These are phyloP conservation scores for Synanthedon tipuliformis DNA, from an alignment of 2,888 invertebrate genomes.

Conservation along the genomic window DNA sequence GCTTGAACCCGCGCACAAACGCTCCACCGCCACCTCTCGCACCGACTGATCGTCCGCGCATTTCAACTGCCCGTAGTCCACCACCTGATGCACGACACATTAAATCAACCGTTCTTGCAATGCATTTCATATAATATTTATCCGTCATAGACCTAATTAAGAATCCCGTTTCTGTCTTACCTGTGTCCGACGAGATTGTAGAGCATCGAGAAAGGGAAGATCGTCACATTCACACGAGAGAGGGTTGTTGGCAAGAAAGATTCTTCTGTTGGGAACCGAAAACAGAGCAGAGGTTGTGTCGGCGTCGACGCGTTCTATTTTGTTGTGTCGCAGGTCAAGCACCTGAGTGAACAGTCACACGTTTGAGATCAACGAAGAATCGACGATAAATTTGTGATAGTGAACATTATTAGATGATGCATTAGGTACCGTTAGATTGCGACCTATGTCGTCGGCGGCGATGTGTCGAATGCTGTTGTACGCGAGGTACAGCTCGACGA, in stretches of 20 bases:
- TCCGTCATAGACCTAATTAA: no score
- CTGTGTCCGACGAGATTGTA: neutral
- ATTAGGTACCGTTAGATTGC: neutral
- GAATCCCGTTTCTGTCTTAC: neutral
- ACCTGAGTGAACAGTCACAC: neutral
- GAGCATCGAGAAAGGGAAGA: neutral
- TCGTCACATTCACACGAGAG: slow-evolving; percentile 14
- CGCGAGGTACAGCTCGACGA: neutral
- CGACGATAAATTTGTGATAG: no score
- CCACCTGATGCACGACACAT: neutral
- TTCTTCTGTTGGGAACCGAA: neutral
- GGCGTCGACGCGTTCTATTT: neutral
- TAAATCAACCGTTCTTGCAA: neutral
- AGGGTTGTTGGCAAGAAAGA: slow-evolving; percentile 15
- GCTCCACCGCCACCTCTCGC: slow-evolving; percentile 4
- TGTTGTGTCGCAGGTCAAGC: neutral
- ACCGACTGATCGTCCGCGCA: slow-evolving; percentile 12
- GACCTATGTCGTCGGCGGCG: neutral
- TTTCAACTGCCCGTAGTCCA: slow-evolving; percentile 4
- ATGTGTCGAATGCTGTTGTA: neutral
- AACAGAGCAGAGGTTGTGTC: neutral
- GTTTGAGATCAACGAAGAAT: neutral
- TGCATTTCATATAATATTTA: no score
- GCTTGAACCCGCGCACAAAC: neutral
- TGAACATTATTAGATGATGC: no score